These are phyloP conservation scores for Clepsis dumicolana DNA, from an alignment of 2,888 invertebrate genomes.

Conservation along the genomic window DNA sequence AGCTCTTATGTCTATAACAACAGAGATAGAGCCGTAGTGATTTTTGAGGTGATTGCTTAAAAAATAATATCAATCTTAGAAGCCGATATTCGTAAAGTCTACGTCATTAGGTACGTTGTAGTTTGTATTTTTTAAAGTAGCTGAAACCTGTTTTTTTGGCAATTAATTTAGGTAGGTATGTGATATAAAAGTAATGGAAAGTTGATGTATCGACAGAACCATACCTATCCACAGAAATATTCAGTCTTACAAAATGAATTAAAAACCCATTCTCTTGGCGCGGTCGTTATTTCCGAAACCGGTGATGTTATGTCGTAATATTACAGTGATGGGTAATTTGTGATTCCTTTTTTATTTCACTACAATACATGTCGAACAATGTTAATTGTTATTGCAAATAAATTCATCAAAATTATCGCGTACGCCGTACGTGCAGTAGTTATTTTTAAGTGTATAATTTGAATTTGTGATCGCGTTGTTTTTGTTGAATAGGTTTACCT, in stretches of 20 bases:
- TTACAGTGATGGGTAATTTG: constrained; percentile 10
- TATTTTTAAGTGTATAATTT: not conserved
- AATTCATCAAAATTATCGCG: constrained; percentile 30
- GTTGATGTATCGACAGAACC: too few relatives aligned
- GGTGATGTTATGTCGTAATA: constrained; percentile 29
- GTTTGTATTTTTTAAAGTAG: not conserved
- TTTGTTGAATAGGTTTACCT: constrained; percentile 11
- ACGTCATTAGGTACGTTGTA: too few relatives aligned
- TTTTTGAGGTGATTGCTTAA: not conserved
- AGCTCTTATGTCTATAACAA: too few relatives aligned
- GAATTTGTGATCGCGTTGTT: not conserved
- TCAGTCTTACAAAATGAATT: not conserved
- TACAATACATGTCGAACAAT: constrained; percentile 20
- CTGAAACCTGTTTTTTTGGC: not conserved
- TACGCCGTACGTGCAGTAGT: not conserved
- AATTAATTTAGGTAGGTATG: too few relatives aligned
- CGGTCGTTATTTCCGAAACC: constrained; percentile 13
- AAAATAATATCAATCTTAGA: too few relatives aligned
- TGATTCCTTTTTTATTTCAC: not conserved
- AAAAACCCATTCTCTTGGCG: not conserved
- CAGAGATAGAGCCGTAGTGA: too few relatives aligned
- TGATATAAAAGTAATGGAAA: not conserved
- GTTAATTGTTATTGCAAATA: constrained; percentile 41
- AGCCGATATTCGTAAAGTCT: too few relatives aligned
- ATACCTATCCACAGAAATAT: not conserved